Evolutionary conservation across 1,140 invertebrate genomes (phyloP).

Genomic region (Brevipalpus yothersi): DNA sequence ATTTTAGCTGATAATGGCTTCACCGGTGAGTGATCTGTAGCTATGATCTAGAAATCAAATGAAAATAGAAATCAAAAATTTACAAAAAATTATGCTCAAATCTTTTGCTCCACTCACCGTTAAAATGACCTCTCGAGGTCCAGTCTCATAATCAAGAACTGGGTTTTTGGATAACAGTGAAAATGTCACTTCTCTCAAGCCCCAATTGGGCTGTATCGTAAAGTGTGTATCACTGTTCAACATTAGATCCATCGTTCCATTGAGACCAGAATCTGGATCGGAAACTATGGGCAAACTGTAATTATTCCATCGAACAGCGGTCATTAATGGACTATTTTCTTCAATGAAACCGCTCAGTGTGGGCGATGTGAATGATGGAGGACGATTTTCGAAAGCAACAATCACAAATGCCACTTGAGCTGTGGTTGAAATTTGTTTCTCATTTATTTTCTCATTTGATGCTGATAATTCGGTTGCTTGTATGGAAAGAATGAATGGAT

Average conservation of each 20-base stretch:
- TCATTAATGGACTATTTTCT: constrained; percentile 44
- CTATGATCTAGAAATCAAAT: constrained; percentile 32
- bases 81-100: neutral
- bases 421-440: constrained; percentile 17
- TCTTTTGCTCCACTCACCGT: too few relatives aligned
- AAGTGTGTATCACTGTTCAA: constrained; percentile 53
- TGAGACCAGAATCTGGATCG: constrained; percentile 30
- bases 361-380: constrained; percentile 14
- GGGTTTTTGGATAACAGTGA: constrained; percentile 57
- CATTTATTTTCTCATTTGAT: constrained; percentile 18
- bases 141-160: neutral
- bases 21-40: constrained; percentile 30
- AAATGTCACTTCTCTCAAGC: constrained; percentile 48
- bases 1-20: constrained; percentile 34
- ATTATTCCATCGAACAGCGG: constrained; percentile 10
- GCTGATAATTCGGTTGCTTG: constrained; percentile 48
- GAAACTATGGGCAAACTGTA: constrained; percentile 2
- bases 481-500: constrained; percentile 50
- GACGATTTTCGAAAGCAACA: constrained; percentile 14
- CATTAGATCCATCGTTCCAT: constrained; percentile 52
- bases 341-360: constrained; percentile 46
- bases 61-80: neutral
- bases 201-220: constrained; percentile 62
- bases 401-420: constrained; percentile 15
- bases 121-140: neutral